Base-by-base conservation (phyloP, 2,113 vertebrate species). In the Trachemys scripta region DNA sequence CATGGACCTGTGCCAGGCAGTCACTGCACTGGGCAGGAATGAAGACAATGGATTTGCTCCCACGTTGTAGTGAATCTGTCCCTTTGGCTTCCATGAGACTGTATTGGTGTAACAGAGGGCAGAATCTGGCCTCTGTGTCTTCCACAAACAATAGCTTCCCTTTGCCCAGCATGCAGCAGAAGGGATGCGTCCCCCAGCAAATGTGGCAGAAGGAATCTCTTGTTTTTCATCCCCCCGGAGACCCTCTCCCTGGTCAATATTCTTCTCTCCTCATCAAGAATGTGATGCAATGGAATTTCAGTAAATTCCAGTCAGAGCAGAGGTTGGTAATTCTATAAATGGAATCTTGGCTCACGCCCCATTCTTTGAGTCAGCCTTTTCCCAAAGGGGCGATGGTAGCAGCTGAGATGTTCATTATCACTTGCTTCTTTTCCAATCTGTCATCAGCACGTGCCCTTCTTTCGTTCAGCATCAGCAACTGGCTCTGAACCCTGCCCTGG, bases 381-480 rank as follows among this genome's bases (percentile, higher is more conserved):
- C 20, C 90, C 92, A 94, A 88, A 3, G 82, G 16, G 0, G 2
- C 8, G 81, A 51, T 85, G 5, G 22, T 0, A 0, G 16, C 4
- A 17, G 49, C 1, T 50, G 8, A 25, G 22, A 86, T 53, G 29
- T 50, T 31, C 17, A 22, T 6, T 53, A 11, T 49, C 11, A 49
- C 49, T 49, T 49, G 49, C 49, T 49, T 49, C 49, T 49, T 49
- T 49, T 49, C 49, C 49, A 45, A 45, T 45, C 6, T 45, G 45
- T 82, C 85, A 3, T 1, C 88, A n/a, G 88, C 0, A 1, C 87
- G 51, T 27, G 95, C 0, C 9, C 56, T 45, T 80, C 42, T 45
- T 0, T 56, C 2, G 0, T n/a, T 4, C 45, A 59, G 29, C 82
- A 53, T 10, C 0, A 0, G 78, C 59, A 4, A 38, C 87, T 0